Conservation (phyloP, 1,140 invertebrate genomes). For the Bombus vancouverensis region DNA sequence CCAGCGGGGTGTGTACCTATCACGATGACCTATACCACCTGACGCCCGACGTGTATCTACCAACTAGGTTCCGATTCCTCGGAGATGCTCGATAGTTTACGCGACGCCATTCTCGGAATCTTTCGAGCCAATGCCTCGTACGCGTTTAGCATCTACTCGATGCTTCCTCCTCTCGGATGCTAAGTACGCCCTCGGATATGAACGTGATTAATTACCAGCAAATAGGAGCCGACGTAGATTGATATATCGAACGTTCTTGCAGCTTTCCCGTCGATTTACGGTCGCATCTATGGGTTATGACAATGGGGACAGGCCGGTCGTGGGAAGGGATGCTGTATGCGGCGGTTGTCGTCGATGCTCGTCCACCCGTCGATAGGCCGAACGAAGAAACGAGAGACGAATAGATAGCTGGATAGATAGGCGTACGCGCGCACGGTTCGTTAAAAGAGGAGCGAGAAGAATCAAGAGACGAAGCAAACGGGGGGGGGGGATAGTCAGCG, state of each 20-base stretch:
- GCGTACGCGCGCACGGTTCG: not conserved
- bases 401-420: not conserved
- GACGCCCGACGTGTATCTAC: not conserved
- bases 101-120: conserved; percentile 64
- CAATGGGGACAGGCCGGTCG: conserved; percentile 70
- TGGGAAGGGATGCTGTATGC: conserved; percentile 20
- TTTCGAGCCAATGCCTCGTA: conserved; percentile 46
- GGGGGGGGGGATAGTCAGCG: too few relatives aligned
- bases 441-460: not conserved
- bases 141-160: conserved; percentile 37
- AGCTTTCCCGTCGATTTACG: conserved; percentile 76
- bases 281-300: conserved; percentile 78
- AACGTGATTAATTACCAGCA: conserved; percentile 80
- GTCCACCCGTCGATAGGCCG: conserved; percentile 49
- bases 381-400: conserved; percentile 23
- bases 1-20: too few relatives aligned
- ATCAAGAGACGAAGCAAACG: not conserved
- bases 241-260: conserved; percentile 79
- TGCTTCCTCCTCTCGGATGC: conserved; percentile 66
- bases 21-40: too few relatives aligned
- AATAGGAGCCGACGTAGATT: conserved; percentile 79
- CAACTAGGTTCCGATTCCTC: not conserved
- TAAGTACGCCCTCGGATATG: conserved; percentile 75
- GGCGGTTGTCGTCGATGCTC: conserved; percentile 55
- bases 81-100: conserved; percentile 61